phyloP scores from a whole-genome alignment of 2,113 vertebrate species.

The Lamprotornis superbus region DNA sequence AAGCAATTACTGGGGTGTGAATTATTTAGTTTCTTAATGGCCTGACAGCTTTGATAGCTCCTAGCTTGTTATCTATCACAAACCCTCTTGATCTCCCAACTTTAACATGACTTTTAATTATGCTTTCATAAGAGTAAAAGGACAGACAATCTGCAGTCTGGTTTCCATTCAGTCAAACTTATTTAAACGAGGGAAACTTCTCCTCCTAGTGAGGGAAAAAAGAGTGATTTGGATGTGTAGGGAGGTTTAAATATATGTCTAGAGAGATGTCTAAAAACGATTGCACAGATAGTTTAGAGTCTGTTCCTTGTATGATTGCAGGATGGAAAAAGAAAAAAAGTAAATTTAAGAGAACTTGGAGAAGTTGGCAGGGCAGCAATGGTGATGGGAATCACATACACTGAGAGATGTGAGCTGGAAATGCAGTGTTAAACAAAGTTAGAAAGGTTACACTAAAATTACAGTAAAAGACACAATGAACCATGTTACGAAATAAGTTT shows the following conservation, averaged over 20 bases:
- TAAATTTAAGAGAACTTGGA: neutral
- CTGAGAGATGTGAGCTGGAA: neutral
- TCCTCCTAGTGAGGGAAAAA: neutral
- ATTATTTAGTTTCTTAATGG: constrained; percentile 75
- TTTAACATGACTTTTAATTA: constrained; percentile 65
- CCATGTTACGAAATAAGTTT: neutral
- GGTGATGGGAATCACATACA: neutral
- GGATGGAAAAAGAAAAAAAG: neutral
- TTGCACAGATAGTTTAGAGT: neutral
- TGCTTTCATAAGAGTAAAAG: constrained; percentile 33
- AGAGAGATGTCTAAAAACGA: neutral
- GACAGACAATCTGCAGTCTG: neutral
- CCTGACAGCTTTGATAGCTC: constrained; percentile 75
- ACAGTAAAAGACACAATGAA: neutral
- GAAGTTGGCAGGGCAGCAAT: neutral
- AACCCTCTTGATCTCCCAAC: constrained; percentile 55
- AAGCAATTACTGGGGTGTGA: constrained; percentile 78
- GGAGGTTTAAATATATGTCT: neutral
- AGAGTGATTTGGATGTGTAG: neutral
- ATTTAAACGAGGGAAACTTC: neutral
- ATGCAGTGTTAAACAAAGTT: neutral
- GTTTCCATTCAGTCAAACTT: neutral
- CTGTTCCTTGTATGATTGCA: neutral
- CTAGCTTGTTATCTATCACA: constrained; percentile 70
- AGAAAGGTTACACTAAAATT: neutral